Base-by-base conservation (phyloP, 2,797 vertebrate species). In the Chromis chromis region DNA sequence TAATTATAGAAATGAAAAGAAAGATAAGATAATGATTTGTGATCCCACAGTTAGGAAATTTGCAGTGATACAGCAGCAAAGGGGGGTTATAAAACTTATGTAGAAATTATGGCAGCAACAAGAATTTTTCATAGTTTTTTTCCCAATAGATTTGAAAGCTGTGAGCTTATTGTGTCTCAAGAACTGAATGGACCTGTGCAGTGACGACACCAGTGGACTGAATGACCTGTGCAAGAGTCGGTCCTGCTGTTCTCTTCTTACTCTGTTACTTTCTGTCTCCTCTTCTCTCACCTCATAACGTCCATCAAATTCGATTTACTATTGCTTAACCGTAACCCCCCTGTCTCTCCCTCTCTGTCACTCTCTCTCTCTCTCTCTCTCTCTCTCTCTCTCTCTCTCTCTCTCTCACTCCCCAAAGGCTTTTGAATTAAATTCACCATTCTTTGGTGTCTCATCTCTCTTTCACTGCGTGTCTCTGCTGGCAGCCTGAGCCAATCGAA, bases 301-400 rank as follows among this genome's bases (percentile, higher is more conserved):
- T 66, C 72, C 22, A 72, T 87, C 72, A 74, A 78, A 85, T 88
- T 58, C 74, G 65, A 88, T 86, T 90, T 74, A 82, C 78, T 65
- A 50, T 60, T 50, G 17, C 69, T 81, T 72, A 72, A 56, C 76
- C 62, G 66, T 64, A 80, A 84, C 66, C 56, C 28, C 22, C 65
- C 25, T 53, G 59, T 73, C 58, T 49, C 70, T 73, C 76, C 25
- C 40, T 19, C 25, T 69, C 63, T 72, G 59, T 70, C 69, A n/a
- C 59, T 62, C 74, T n/a, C 78, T 24, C 74, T 24, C n/a, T n/a
- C n/a, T n/a, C 78, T 22, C 36, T 46, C 59, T 36, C 49, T 4
- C 28, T 7, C 65, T 39, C 8, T 19, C 11, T 44, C 6, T 68
- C 14, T 24, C 44, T 65, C 53, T 46, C 58, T 65, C 42, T 80